phyloP scores from a whole-genome alignment of 2,797 vertebrate genomes.

The Chaenodraco wilsoni region DNA sequence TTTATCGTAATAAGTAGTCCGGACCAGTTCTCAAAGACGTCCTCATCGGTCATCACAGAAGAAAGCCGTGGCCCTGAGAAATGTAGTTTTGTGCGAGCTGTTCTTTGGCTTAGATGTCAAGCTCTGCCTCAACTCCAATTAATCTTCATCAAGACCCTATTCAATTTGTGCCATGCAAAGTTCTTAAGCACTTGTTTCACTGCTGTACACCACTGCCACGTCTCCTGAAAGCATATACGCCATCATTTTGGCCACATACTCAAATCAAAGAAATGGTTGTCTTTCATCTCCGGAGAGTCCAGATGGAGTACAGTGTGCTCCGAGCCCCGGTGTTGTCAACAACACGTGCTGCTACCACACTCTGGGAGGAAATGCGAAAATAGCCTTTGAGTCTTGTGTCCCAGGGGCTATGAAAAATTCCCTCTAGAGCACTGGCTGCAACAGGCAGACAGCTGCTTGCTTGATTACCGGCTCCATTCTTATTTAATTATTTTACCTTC shows the following conservation, averaged over 20 bases:
- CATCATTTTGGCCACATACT: slow-evolving; percentile 38
- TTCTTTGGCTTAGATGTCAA: slow-evolving; percentile 3
- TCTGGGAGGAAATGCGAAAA: slow-evolving; percentile 54
- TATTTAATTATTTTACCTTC: slow-evolving; percentile 79
- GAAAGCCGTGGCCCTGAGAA: slow-evolving; percentile 4
- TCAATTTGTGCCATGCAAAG: not conserved
- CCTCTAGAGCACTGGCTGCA: slow-evolving; percentile 49
- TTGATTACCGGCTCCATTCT: slow-evolving; percentile 68
- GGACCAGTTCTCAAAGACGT: not conserved
- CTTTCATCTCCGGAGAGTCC: slow-evolving; percentile 44
- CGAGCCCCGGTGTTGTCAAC: slow-evolving; percentile 46
- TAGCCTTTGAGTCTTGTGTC: slow-evolving; percentile 58
- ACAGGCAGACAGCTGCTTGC: slow-evolving; percentile 71
- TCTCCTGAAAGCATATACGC: slow-evolving; percentile 40
- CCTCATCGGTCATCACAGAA: no score
- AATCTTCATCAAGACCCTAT: not conserved
- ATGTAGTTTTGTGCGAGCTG: slow-evolving; percentile 13
- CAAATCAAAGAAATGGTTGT: slow-evolving; percentile 41
- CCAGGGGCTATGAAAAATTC: slow-evolving; percentile 78
- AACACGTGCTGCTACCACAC: slow-evolving; percentile 48
- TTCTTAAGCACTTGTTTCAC: slow-evolving; percentile 5
- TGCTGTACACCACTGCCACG: slow-evolving; percentile 1
- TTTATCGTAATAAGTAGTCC: no score
- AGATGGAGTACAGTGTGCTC: slow-evolving; percentile 52
- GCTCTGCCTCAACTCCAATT: not conserved